Percentiles rank a stretch among this genome's conserved stretches.
Evolutionary conservation across 2,113 vertebrate species (phyloP).

Genomic region (Amblyopsis rosae): DNA sequence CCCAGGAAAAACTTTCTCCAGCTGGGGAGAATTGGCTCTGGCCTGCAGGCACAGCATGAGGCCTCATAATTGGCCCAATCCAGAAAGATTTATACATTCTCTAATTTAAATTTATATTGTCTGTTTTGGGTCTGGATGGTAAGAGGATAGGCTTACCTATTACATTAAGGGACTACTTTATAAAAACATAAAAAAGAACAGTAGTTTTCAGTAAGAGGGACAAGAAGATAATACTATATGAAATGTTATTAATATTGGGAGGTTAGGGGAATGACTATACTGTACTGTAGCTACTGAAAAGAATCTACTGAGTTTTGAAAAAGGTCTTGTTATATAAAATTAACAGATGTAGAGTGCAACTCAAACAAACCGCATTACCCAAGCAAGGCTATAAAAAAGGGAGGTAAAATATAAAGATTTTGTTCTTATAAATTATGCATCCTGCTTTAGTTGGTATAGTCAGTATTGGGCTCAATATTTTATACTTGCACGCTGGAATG

Average conservation of each 20-base stretch:
- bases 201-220: slow-evolving; percentile 22
- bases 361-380: slow-evolving; percentile 5
- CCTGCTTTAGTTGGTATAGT: slow-evolving; percentile 25
- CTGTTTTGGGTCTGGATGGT: slow-evolving; percentile 56
- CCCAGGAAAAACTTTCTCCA: slow-evolving; percentile 36
- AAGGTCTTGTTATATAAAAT: slow-evolving; percentile 5
- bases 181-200: slow-evolving; percentile 36
- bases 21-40: slow-evolving; percentile 35
- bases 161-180: slow-evolving; percentile 32
- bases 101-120: slow-evolving; percentile 56
- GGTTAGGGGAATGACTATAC: slow-evolving; percentile 11
- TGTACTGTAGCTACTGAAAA: too few species aligned
- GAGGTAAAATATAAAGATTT: slow-evolving; percentile 9
- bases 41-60: slow-evolving; percentile 12
- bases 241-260: slow-evolving; percentile 21
- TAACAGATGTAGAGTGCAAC: not conserved
- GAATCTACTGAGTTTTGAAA: not conserved
- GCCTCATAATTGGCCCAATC: slow-evolving; percentile 50
- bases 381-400: not conserved
- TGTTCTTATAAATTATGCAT: slow-evolving; percentile 34
- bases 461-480: slow-evolving; percentile 31
- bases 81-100: slow-evolving; percentile 63
- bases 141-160: slow-evolving; percentile 47
- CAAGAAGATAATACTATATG: slow-evolving; percentile 18
- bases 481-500: slow-evolving; percentile 24